A percentile compares a stretch with the other conserved stretches of the same genome.
These are phyloP conservation scores for Anhinga rufa DNA, from an alignment of 2,113 vertebrate genomes.

Conservation along the genomic window DNA sequence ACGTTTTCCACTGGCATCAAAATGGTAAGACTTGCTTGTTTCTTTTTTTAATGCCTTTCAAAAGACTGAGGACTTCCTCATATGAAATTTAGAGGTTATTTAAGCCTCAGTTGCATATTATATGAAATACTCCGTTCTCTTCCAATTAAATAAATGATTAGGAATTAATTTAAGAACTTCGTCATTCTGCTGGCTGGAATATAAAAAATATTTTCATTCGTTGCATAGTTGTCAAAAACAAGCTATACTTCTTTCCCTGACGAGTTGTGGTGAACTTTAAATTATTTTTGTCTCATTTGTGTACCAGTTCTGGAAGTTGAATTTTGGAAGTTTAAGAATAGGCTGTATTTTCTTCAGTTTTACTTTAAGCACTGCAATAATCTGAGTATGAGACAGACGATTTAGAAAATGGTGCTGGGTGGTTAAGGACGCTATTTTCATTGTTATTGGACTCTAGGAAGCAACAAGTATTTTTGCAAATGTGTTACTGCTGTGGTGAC, in stretches of 20 bases:
- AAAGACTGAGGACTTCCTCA: background rate
- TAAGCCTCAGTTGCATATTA: background rate
- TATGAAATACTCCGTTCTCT: background rate
- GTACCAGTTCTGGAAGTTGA: background rate
- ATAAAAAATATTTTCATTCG: background rate
- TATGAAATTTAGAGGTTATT: background rate
- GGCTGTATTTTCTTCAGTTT: background rate
- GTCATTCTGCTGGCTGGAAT: background rate
- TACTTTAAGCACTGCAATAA: background rate
- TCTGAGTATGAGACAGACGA: background rate
- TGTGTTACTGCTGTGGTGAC: background rate
- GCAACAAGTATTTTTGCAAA: background rate
- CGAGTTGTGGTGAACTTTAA: background rate
- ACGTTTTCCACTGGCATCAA: conserved; percentile 96
- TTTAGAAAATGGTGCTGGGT: background rate
- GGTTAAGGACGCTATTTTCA: background rate
- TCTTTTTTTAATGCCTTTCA: background rate
- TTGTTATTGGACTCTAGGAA: background rate
- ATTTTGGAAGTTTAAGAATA: background rate
- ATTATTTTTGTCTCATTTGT: background rate
- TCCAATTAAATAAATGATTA: background rate
- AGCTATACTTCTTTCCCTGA: background rate
- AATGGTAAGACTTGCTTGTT: conserved; percentile 81
- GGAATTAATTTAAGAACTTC: background rate
- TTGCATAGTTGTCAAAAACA: background rate